Evolutionary conservation across 2,888 invertebrate genomes (phyloP).

Genomic region (Syrphus vitripennis): DNA sequence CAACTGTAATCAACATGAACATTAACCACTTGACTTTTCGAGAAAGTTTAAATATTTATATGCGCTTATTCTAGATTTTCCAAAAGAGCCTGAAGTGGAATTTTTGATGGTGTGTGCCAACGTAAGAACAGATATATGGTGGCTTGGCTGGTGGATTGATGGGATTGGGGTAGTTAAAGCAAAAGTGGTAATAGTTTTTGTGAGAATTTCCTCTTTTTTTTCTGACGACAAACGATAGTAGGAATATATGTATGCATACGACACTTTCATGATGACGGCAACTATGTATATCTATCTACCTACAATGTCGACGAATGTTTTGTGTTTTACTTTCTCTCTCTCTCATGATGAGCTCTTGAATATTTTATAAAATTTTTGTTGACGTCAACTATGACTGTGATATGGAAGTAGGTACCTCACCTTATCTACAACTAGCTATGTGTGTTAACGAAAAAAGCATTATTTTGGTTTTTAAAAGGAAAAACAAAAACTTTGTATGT

Average conservation of each 20-base stretch:
- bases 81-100: constrained; percentile 6
- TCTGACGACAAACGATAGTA: not conserved
- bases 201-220: not conserved
- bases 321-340: not conserved
- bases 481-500: not conserved
- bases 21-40: constrained; percentile 58
- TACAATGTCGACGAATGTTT: not conserved
- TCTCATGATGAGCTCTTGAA: constrained; percentile 20
- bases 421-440: not conserved
- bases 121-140: not conserved
- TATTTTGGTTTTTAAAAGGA: not conserved
- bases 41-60: constrained; percentile 61
- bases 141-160: not conserved
- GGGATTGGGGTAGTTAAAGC: not conserved
- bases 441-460: not conserved
- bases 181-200: constrained; percentile 1
- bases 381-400: not conserved
- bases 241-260: not conserved
- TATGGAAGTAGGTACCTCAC: not conserved
- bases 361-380: constrained; percentile 21
- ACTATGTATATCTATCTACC: not conserved
- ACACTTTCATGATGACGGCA: not conserved
- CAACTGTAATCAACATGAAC: constrained; percentile 45
- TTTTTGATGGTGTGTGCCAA: constrained; percentile 20
- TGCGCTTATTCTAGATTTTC: constrained; percentile 27